phyloP scores from a whole-genome alignment of 2,888 invertebrate species.

The Endotricha flammealis region DNA sequence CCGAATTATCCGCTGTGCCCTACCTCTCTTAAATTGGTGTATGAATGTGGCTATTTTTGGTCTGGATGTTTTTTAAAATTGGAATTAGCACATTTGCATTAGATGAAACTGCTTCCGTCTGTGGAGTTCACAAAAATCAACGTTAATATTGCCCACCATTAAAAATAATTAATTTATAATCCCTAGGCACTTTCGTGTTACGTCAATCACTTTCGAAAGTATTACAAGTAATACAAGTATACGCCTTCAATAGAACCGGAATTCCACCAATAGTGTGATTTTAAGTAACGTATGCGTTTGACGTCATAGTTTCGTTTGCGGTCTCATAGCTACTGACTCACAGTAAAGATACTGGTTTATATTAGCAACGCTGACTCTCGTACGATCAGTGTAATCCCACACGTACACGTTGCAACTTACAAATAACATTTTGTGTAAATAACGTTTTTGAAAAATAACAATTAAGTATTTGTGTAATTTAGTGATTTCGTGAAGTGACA shows the following conservation, averaged over 20 bases:
- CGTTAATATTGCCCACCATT: too few species aligned
- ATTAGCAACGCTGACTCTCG: slow-evolving; percentile 35
- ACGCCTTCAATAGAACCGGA: slow-evolving; percentile 27
- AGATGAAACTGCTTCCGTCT: too few species aligned
- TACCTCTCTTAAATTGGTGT: too few species aligned
- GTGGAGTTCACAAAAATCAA: too few species aligned
- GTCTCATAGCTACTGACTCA: slow-evolving; percentile 38
- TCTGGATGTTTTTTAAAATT: too few species aligned
- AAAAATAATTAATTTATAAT: too few species aligned
- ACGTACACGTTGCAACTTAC: slow-evolving; percentile 18
- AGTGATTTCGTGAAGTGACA: slow-evolving; percentile 16
- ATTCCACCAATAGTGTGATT: slow-evolving; percentile 36
- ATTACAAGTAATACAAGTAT: slow-evolving; percentile 3
- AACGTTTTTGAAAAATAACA: too few species aligned
- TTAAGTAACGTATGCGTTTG: slow-evolving; percentile 35
- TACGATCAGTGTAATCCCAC: slow-evolving; percentile 36
- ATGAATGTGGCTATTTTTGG: too few species aligned
- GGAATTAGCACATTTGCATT: too few species aligned
- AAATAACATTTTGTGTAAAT: slow-evolving; percentile 14
- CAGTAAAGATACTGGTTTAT: slow-evolving; percentile 44
- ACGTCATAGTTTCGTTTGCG: slow-evolving; percentile 39
- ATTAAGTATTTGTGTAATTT: slow-evolving; percentile 9
- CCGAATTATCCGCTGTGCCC: too few species aligned
- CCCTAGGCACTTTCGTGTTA: too few species aligned
- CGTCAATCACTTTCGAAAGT: slow-evolving; percentile 8